phyloP scores from a whole-genome alignment of 37 sponge, comb jelly and placozoan genomes.

The Aplysina aerophoba region DNA sequence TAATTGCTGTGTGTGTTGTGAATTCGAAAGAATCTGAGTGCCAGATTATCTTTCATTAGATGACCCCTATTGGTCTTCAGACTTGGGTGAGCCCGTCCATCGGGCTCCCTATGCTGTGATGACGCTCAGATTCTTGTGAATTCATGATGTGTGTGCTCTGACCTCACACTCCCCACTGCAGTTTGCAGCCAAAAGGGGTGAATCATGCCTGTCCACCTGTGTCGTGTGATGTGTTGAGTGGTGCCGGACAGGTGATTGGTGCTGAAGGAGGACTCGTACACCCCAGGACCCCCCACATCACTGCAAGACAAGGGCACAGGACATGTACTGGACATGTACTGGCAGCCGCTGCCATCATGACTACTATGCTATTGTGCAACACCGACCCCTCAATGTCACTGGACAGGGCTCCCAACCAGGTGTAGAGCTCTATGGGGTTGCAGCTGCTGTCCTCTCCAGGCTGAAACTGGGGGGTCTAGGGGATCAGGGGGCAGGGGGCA shows the following conservation, averaged over 20 bases:
- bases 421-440: slow-evolving; percentile 51
- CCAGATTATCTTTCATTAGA: too few species aligned
- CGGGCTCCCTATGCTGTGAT: too few species aligned
- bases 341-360: too few species aligned
- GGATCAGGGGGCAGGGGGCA: too few species aligned
- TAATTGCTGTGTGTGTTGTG: neutral
- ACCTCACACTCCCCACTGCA: slow-evolving; percentile 42
- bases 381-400: slow-evolving; percentile 32
- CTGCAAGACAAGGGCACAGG: neutral
- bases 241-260: slow-evolving; percentile 41
- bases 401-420: slow-evolving; percentile 67
- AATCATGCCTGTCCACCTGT: slow-evolving; percentile 68
- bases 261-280: slow-evolving; percentile 54
- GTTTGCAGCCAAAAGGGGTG: slow-evolving; percentile 30
- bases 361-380: neutral
- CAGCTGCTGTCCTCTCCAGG: slow-evolving; percentile 30
- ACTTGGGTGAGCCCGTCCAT: too few species aligned
- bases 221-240: slow-evolving; percentile 31
- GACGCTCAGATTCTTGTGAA: too few species aligned
- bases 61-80: too few species aligned
- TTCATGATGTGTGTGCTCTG: neutral
- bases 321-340: too few species aligned
- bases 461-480: neutral
- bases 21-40: too few species aligned
- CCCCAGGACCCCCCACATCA: slow-evolving; percentile 29